A percentile compares a stretch with the other conserved stretches of the same genome.
Conservation (phyloP, 2,888 invertebrate species). For the Eupithecia vulgata region DNA sequence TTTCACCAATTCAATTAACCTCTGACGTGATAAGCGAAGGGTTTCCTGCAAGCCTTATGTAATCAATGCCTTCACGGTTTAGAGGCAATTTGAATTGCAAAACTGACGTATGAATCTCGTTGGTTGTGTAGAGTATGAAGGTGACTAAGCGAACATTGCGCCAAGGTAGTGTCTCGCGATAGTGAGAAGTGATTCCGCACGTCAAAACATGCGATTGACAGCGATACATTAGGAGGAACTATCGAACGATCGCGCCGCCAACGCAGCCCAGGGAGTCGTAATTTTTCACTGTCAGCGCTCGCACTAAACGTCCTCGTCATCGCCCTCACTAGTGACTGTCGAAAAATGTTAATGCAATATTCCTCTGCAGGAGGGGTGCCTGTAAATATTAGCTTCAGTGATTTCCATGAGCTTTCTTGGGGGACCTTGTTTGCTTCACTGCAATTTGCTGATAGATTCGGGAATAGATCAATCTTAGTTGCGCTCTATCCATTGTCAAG, state of each 20-base stretch:
- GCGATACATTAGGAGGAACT: conserved; percentile 81
- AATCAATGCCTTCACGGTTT: conserved; percentile 43
- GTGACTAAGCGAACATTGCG: conserved; percentile 68
- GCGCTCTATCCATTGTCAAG: conserved; percentile 50
- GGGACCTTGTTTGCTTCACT: conserved; percentile 57
- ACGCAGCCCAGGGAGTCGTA: conserved; percentile 67
- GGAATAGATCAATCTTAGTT: conserved; percentile 48
- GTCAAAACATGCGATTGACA: conserved; percentile 80
- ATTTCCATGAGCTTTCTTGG: conserved; percentile 53
- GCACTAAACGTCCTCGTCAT: conserved; percentile 78
- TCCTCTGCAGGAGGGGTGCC: conserved; percentile 61
- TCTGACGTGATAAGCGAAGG: conserved; percentile 28
- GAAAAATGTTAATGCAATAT: conserved; percentile 79
- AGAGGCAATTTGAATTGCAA: conserved; percentile 62
- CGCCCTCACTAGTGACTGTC: conserved; percentile 76
- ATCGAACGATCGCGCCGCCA: conserved; percentile 72
- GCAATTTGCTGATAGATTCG: conserved; percentile 54
- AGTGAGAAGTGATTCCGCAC: conserved; percentile 72
- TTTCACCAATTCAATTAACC: conserved; percentile 34
- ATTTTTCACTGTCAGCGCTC: conserved; percentile 81
- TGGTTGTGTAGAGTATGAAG: conserved; percentile 51
- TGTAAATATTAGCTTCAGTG: conserved; percentile 60
- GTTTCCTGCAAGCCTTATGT: conserved; percentile 29
- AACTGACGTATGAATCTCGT: conserved; percentile 56
- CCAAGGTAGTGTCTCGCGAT: conserved; percentile 55